Evolutionary conservation across 2,888 invertebrate genomes (phyloP).

Genomic region (Mimachlamys varia): DNA sequence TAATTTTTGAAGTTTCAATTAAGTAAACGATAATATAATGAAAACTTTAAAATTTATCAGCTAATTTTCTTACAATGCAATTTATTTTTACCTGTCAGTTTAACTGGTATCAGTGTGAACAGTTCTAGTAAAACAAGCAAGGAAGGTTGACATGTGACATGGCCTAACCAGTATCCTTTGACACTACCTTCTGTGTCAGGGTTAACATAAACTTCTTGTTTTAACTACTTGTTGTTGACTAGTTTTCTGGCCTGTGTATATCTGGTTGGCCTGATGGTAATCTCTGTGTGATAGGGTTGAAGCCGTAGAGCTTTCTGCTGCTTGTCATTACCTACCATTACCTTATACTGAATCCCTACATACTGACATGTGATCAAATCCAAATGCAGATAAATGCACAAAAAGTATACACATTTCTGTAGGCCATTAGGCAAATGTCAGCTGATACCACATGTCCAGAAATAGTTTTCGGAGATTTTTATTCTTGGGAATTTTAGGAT

Average conservation of each 20-base stretch:
- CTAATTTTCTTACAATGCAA: background rate
- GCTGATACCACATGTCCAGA: conserved; percentile 6
- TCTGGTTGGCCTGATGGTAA: background rate
- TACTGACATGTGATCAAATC: background rate
- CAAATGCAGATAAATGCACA: background rate
- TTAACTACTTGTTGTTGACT: background rate
- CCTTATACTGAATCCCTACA: background rate
- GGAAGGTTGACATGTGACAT: background rate
- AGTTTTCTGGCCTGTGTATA: background rate
- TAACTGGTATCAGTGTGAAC: background rate
- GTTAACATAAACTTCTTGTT: background rate
- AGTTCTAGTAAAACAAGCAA: background rate
- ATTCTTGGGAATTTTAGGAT: background rate
- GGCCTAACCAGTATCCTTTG: too few species aligned
- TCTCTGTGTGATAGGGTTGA: background rate
- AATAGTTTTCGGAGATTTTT: background rate
- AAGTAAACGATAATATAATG: background rate
- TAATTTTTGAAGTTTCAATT: conserved; percentile 7
- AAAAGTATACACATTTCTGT: background rate
- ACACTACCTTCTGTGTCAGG: background rate
- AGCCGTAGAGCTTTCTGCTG: background rate
- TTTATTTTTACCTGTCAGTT: background rate
- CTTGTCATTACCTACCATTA: conserved; percentile 10
- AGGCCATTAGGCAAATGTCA: background rate
- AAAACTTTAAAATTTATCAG: background rate